phyloP scores from a whole-genome alignment of 2,888 invertebrate genomes.

The Eristalis tenax region DNA sequence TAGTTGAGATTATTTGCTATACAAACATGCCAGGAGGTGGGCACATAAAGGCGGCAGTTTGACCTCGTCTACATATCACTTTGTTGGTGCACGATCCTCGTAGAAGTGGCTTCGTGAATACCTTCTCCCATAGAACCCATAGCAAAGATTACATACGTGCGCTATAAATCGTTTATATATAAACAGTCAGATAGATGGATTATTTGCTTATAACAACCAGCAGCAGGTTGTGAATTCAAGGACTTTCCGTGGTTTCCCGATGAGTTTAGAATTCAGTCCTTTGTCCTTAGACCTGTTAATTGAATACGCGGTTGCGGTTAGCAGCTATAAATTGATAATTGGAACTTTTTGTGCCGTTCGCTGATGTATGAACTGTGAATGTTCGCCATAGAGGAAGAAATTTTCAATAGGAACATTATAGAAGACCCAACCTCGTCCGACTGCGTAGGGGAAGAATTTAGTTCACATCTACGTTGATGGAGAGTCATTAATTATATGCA shows the following conservation, averaged over 20 bases:
- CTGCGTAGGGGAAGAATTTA: constrained; percentile 27
- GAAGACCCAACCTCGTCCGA: constrained; percentile 2
- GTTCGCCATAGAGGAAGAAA: neutral
- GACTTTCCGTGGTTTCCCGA: constrained; percentile 42
- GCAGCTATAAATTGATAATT: constrained; percentile 44
- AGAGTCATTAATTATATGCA: constrained; percentile 72
- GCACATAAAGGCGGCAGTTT: constrained; percentile 23
- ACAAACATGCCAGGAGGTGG: constrained; percentile 72
- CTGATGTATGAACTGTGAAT: neutral
- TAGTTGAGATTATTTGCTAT: constrained; percentile 74
- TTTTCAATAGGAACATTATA: constrained; percentile 1
- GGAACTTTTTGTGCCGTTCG: neutral
- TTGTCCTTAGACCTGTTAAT: constrained; percentile 34
- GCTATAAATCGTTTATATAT: constrained; percentile 42
- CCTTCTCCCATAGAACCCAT: constrained; percentile 13
- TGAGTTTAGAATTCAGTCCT: constrained; percentile 35
- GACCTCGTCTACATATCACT: constrained; percentile 35
- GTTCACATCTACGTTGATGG: constrained; percentile 50
- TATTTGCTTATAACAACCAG: constrained; percentile 35
- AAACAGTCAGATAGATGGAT: constrained; percentile 43
- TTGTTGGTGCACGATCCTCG: constrained; percentile 26
- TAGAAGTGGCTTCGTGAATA: constrained; percentile 51
- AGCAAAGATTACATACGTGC: constrained; percentile 28
- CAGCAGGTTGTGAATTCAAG: constrained; percentile 41
- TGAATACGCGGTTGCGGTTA: constrained; percentile 19